These are phyloP conservation scores for Ageneiosus marmoratus DNA, from an alignment of 2,113 vertebrate genomes.

Conservation along the genomic window DNA sequence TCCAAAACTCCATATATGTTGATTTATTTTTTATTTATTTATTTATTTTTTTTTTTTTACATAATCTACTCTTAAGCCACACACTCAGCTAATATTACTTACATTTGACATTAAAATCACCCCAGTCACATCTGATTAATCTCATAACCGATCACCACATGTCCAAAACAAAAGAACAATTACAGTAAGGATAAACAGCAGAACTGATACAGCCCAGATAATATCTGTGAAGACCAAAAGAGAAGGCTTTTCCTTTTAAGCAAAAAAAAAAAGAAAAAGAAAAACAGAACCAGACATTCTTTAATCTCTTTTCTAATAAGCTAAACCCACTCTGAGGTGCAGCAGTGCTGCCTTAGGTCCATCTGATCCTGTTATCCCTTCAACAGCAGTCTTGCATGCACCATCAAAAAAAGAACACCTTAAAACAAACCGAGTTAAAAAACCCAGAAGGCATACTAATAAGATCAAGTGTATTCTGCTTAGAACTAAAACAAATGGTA, in stretches of 20 bases:
- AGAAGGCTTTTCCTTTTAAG: slow-evolving; percentile 37
- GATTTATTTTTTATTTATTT: no score
- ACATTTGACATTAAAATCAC: slow-evolving; percentile 15
- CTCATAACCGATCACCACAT: slow-evolving; percentile 9
- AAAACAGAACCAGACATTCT: slow-evolving; percentile 42
- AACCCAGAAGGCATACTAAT: slow-evolving; percentile 34
- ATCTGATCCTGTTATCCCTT: slow-evolving; percentile 33
- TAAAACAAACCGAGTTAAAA: slow-evolving; percentile 17
- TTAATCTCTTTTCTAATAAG: slow-evolving; percentile 52
- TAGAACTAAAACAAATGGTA: slow-evolving; percentile 7
- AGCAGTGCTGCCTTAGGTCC: slow-evolving; percentile 43
- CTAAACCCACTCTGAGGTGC: slow-evolving; percentile 44
- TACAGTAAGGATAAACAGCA: slow-evolving; percentile 48
- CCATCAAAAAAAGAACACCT: slow-evolving; percentile 32
- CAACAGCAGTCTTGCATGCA: slow-evolving; percentile 33
- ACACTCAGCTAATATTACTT: slow-evolving; percentile 21
- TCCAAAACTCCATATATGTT: neutral
- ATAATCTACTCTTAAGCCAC: neutral
- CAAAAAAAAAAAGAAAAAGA: neutral
- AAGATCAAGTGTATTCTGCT: slow-evolving; percentile 18
- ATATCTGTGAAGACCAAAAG: slow-evolving; percentile 52
- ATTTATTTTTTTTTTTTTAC: no score
- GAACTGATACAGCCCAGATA: slow-evolving; percentile 50
- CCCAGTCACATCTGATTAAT: neutral
- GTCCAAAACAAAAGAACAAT: slow-evolving; percentile 33